Evolutionary conservation across 2,888 invertebrate species (phyloP).

Genomic region (Incurvaria masculella): DNA sequence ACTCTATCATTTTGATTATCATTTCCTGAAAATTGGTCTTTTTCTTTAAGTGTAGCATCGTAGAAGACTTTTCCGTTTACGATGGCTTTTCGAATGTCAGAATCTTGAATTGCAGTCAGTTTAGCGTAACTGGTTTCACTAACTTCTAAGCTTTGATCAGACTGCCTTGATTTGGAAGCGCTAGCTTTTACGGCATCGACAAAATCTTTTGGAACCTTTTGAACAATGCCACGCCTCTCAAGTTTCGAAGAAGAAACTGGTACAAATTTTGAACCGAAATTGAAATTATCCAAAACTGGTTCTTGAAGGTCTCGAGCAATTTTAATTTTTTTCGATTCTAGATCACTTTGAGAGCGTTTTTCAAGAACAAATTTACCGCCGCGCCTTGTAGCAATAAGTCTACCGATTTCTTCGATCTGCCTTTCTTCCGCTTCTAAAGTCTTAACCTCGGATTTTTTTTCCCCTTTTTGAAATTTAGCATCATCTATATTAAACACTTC

Average conservation of each 20-base stretch:
- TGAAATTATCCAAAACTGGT: slow-evolving; percentile 33
- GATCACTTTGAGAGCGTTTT: slow-evolving; percentile 40
- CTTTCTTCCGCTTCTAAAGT: slow-evolving; percentile 47
- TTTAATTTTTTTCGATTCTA: slow-evolving; percentile 34
- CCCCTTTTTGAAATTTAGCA: slow-evolving; percentile 24
- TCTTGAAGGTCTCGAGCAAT: slow-evolving; percentile 28
- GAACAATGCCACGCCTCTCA: slow-evolving; percentile 38
- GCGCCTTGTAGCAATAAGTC: slow-evolving; percentile 38
- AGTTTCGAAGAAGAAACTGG: slow-evolving; percentile 19
- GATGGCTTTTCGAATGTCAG: slow-evolving; percentile 34
- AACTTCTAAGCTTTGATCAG: slow-evolving; percentile 44
- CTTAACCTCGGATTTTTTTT: slow-evolving; percentile 35
- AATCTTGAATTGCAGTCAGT: slow-evolving; percentile 39
- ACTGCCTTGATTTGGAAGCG: background rate
- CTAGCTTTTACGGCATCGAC: background rate
- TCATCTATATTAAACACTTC: slow-evolving; percentile 48
- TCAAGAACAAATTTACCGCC: slow-evolving; percentile 38
- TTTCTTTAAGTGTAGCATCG: slow-evolving; percentile 41
- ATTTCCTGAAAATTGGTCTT: slow-evolving; percentile 10
- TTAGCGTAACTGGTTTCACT: slow-evolving; percentile 45
- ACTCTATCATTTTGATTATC: slow-evolving; percentile 10
- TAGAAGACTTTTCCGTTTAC: slow-evolving; percentile 50
- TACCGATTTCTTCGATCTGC: slow-evolving; percentile 50
- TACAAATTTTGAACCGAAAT: slow-evolving; percentile 38
- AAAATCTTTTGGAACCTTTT: slow-evolving; percentile 39